Percentiles rank a stretch among this genome's conserved stretches.
Evolutionary conservation across 2,888 invertebrate species (phyloP).

Genomic region (Anagyrus pseudococci): DNA sequence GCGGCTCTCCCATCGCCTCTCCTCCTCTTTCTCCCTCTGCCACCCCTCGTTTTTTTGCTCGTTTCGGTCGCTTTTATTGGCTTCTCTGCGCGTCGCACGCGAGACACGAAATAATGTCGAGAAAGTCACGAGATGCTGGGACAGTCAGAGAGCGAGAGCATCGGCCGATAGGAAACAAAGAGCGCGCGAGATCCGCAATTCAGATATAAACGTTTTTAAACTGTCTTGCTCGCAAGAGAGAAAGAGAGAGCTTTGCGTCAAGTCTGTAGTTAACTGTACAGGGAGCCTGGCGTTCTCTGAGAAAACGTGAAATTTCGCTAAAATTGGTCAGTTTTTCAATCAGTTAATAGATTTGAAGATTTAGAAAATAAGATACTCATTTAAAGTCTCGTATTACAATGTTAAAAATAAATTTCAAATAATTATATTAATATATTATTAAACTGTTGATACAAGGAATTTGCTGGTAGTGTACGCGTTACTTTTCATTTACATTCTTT

Average conservation of each 20-base stretch:
- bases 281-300: too few relatives aligned
- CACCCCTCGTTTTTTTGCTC: neutral
- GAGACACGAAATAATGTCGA: constrained; percentile 48
- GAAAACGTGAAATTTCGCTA: too few relatives aligned
- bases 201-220: neutral
- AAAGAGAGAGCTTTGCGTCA: neutral
- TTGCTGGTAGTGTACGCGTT: too few relatives aligned
- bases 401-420: too few relatives aligned
- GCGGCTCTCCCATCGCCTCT: neutral
- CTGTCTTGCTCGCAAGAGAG: too few relatives aligned
- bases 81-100: constrained; percentile 23
- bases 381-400: too few relatives aligned
- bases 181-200: neutral
- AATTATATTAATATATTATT: too few relatives aligned
- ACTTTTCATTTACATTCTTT: too few relatives aligned
- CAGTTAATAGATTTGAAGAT: too few relatives aligned
- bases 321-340: too few relatives aligned
- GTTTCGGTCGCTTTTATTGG: constrained; percentile 33
- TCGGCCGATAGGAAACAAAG: constrained; percentile 1
- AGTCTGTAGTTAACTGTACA: constrained; percentile 4
- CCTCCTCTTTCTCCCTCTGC: neutral
- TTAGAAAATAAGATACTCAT: too few relatives aligned
- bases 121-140: constrained; percentile 49
- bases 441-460: too few relatives aligned
- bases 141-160: neutral